These are phyloP conservation scores for Isotomurus palustris DNA, from an alignment of 2,888 invertebrate genomes.

Conservation along the genomic window DNA sequence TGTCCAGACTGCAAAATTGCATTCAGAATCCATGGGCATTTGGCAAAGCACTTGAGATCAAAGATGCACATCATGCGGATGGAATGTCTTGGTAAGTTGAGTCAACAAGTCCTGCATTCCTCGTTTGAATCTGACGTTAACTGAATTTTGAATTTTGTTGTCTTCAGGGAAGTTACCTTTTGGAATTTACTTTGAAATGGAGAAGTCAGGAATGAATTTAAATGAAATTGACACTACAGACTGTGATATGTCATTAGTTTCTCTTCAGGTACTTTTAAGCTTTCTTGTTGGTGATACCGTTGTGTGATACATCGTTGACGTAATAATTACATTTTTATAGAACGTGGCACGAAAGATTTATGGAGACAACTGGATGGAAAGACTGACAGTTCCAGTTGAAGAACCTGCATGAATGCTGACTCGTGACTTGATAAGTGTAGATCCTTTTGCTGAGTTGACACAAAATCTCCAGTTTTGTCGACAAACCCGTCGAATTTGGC, in stretches of 20 bases:
- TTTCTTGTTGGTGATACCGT: not conserved
- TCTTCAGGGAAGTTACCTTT: slow-evolving; percentile 69
- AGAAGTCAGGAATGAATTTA: slow-evolving; percentile 79
- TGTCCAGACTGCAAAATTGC: slow-evolving; percentile 94
- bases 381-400: slow-evolving; percentile 33
- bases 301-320: not conserved
- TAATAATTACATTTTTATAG: slow-evolving; percentile 23
- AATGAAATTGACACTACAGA: slow-evolving; percentile 95
- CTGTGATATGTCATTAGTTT: slow-evolving; percentile 88
- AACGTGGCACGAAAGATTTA: slow-evolving; percentile 43
- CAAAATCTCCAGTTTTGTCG: not conserved
- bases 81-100: slow-evolving; percentile 68
- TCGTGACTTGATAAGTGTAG: not conserved
- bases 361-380: slow-evolving; percentile 42
- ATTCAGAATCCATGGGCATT: slow-evolving; percentile 92
- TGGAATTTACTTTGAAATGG: slow-evolving; percentile 90
- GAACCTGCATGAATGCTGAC: slow-evolving; percentile 19
- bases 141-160: not conserved
- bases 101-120: slow-evolving; percentile 25
- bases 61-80: slow-evolving; percentile 93
- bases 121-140: slow-evolving; percentile 47
- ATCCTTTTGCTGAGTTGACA: not conserved
- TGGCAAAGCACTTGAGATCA: slow-evolving; percentile 93
- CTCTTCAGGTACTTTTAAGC: slow-evolving; percentile 61
- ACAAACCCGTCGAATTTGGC: too few relatives aligned